phyloP scores from a whole-genome alignment of 2,113 vertebrate genomes.

The Collichthys lucidus region DNA sequence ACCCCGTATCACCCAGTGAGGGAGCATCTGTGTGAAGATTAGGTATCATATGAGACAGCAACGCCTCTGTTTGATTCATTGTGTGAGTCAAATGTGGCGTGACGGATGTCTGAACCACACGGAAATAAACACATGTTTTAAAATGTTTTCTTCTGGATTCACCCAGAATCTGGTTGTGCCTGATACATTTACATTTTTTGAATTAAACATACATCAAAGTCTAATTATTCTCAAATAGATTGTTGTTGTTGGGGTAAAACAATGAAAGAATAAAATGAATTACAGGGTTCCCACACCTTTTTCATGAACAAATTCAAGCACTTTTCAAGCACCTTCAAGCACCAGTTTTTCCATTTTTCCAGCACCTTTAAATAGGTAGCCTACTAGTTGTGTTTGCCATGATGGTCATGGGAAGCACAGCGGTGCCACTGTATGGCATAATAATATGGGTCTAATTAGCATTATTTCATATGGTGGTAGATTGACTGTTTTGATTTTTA shows the following conservation, averaged over 20 bases:
- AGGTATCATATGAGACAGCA: not conserved
- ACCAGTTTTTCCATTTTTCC: too few species aligned
- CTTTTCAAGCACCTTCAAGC: too few species aligned
- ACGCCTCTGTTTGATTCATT: not conserved
- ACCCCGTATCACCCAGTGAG: not conserved
- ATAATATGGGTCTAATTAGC: too few species aligned
- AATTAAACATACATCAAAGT: not conserved
- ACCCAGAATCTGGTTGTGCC: slow-evolving; percentile 4
- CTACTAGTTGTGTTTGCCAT: too few species aligned
- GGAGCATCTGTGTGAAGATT: not conserved
- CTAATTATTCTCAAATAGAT: not conserved
- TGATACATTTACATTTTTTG: slow-evolving; percentile 15
- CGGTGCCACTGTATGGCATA: too few species aligned
- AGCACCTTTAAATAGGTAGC: too few species aligned
- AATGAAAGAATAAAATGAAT: too few species aligned
- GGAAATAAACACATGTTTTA: slow-evolving; percentile 12
- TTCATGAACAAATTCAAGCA: too few species aligned
- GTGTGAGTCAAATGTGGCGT: slow-evolving; percentile 6
- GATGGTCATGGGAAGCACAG: too few species aligned
- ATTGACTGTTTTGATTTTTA: too few species aligned
- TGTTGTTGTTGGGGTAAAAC: not conserved
- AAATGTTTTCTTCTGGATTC: slow-evolving; percentile 1
- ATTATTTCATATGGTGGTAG: too few species aligned
- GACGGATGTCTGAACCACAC: slow-evolving; percentile 1
- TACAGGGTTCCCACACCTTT: too few species aligned